A percentile compares a stretch with the other conserved stretches of the same genome.
phyloP scores from a whole-genome alignment of 2,113 vertebrate species.

The Talpa occidentalis region DNA sequence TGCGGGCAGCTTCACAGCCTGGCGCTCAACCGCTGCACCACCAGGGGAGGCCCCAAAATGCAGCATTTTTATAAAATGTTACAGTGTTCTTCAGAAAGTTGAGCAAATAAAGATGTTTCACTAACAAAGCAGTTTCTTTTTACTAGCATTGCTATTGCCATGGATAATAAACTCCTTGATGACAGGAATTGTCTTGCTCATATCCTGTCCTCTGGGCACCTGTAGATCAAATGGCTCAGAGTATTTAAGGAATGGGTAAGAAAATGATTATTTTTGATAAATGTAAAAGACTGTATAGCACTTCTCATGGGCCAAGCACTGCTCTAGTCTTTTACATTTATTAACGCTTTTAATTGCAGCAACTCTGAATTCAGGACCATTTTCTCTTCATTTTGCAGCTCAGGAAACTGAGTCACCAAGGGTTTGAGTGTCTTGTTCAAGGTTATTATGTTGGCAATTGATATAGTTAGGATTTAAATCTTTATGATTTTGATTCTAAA shows the following conservation, averaged over 20 bases:
- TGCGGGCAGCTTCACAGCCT: too few species aligned
- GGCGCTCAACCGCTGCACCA: too few species aligned
- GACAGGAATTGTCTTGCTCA: neutral
- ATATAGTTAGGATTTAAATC: neutral
- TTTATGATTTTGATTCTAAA: neutral
- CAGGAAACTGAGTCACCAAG: neutral
- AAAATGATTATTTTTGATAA: neutral
- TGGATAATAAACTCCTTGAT: neutral
- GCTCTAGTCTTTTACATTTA: neutral
- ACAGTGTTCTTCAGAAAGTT: neutral
- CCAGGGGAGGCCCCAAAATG: too few species aligned
- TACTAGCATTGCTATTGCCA: neutral
- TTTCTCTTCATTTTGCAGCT: neutral
- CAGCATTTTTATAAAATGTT: neutral
- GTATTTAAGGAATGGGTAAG: neutral
- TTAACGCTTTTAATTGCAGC: neutral
- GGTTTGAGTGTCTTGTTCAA: neutral
- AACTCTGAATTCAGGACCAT: neutral
- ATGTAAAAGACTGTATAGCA: neutral
- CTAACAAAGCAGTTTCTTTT: neutral
- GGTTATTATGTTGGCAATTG: neutral
- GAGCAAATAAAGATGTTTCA: neutral
- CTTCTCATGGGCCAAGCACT: neutral
- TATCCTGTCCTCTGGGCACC: neutral
- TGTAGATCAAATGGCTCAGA: neutral